Evolutionary conservation across 2,113 vertebrate species (phyloP), one percentile per base, ranked within the genome.

Genomic region (Apteryx mantelli): DNA sequence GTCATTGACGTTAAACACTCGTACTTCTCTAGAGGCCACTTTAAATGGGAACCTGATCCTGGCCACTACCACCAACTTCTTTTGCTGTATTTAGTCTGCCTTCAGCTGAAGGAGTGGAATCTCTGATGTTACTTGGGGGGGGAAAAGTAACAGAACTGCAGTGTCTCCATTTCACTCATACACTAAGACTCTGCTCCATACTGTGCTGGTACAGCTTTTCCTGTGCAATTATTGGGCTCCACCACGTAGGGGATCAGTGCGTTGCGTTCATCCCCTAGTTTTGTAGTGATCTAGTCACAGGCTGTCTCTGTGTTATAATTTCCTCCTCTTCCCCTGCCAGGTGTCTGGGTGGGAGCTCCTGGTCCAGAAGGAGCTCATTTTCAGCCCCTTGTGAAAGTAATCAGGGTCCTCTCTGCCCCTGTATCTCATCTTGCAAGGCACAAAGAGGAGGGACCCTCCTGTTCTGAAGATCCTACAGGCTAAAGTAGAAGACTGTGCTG

Each of bases 31-130:
- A 64, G 79, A 91, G 79, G 44, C 79, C 76, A 56, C 61, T 95
- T 94, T 75, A 88, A 88, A n/a, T 61, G 38, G 55, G 94, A 95
- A 93, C 60, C 55, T 68, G 73, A 95, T 90, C 87, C 68, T 68
- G 36, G 60, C 75, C 21, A 16, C 85, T 79, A 81, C 78, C 73
- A 44, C 63, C 63, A 85, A 48, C 5, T 11, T 18, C 44, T 86
- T 92, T 55, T 53, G 58, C 78, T 60, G 56, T 34, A 60, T 32
- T 60, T 60, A 60, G 56, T 88, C 89, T 63, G 55, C 78, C 63
- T 76, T 80, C 85, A 83, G 65, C 46, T 74, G 68, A 58, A 88
- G 71, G 40, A 88, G 21, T 32, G 8, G 82, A 91, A 87, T 55
- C 42, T 64, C 65, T 83, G 60, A 52, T 63, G 36, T 55, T 91